phyloP scores from a whole-genome alignment of 1,140 invertebrate species.

The Amyelois transitella region DNA sequence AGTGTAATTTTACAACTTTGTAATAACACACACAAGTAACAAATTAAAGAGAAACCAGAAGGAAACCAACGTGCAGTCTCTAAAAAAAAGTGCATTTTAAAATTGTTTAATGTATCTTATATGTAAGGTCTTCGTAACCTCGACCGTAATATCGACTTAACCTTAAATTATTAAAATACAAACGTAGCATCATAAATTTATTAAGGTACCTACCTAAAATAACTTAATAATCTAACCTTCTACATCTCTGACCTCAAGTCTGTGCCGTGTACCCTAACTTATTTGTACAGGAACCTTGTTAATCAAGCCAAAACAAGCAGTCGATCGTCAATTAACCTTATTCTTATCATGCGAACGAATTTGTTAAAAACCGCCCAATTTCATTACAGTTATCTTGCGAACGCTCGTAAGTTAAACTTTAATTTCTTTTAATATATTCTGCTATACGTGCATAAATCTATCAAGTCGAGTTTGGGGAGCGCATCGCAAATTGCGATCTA shows the following conservation, averaged over 20 bases:
- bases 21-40: no score
- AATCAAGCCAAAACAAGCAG: not conserved
- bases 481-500: conserved; percentile 75
- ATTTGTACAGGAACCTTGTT: not conserved
- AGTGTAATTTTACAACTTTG: no score
- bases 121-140: no score
- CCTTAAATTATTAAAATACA: no score
- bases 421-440: conserved; percentile 67
- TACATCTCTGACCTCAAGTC: not conserved
- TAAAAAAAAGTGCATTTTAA: no score
- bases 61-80: no score
- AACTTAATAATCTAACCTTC: no score
- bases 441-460: conserved; percentile 61
- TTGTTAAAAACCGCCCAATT: conserved; percentile 59
- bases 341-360: conserved; percentile 31
- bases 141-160: no score
- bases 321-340: not conserved
- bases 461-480: conserved; percentile 55
- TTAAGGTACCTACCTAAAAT: no score
- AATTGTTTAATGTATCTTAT: no score
- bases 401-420: conserved; percentile 56
- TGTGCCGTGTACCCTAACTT: not conserved
- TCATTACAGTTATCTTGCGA: conserved; percentile 58
- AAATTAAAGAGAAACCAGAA: no score
- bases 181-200: no score